phyloP scores from a whole-genome alignment of 2,113 vertebrate species.

The Heterocephalus glaber region DNA sequence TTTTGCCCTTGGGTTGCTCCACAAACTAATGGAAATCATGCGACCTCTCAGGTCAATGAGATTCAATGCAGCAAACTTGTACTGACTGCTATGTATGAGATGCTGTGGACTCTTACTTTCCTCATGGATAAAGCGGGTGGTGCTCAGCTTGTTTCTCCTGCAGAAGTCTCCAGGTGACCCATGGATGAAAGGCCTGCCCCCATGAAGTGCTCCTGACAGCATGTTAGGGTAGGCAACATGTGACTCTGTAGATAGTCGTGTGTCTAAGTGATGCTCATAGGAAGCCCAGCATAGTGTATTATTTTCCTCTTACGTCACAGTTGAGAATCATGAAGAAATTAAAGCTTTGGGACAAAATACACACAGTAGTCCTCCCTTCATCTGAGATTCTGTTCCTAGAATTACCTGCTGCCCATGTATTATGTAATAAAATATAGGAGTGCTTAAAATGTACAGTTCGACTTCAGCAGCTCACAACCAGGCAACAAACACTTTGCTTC shows the following conservation, averaged over 20 bases:
- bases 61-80: not conserved
- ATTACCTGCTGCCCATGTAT: not conserved
- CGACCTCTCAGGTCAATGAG: not conserved
- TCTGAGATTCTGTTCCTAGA: not conserved
- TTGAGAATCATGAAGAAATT: not conserved
- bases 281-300: not conserved
- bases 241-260: not conserved
- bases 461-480: not conserved
- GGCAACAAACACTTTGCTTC: not conserved
- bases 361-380: not conserved
- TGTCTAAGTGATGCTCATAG: not conserved
- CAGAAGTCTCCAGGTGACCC: not conserved
- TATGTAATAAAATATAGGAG: not conserved
- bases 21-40: conserved; percentile 16
- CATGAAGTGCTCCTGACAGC: fast-evolving
- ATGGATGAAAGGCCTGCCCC: not conserved
- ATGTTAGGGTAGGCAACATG: fast-evolving
- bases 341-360: not conserved
- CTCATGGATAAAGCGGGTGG: not conserved
- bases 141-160: not conserved
- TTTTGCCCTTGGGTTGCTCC: not conserved
- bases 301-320: not conserved
- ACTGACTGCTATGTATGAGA: not conserved
- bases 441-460: not conserved
- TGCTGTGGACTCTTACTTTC: not conserved